Evolutionary conservation across 2,113 vertebrate species (phyloP).

Genomic region (Centropus bengalensis): DNA sequence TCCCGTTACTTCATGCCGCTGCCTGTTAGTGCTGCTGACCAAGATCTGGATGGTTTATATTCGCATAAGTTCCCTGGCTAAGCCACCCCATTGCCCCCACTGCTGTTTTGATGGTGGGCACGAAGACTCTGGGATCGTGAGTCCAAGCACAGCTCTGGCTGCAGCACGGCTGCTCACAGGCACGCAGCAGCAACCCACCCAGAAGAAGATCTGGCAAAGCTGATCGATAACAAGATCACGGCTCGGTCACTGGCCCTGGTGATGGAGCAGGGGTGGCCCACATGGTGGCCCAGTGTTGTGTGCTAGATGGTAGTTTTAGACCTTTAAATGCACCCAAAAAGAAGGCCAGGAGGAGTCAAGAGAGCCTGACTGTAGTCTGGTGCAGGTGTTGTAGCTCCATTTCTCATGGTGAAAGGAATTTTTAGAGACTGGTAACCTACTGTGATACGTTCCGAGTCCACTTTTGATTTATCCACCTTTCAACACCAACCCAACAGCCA

Average conservation of each 20-base stretch:
- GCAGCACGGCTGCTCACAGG: not conserved
- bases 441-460: not conserved
- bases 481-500: not conserved
- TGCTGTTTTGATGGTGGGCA: not conserved
- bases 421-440: not conserved
- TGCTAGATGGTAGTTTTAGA: not conserved
- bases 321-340: not conserved
- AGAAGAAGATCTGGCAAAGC: not conserved
- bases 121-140: fast-evolving
- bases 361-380: not conserved
- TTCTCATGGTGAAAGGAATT: not conserved
- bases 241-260: not conserved
- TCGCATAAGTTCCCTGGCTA: not conserved
- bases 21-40: not conserved
- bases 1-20: not conserved
- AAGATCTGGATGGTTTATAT: not conserved
- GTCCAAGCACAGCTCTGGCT: not conserved
- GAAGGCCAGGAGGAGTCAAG: not conserved
- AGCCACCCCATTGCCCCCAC: not conserved
- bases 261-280: not conserved
- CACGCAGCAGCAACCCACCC: not conserved
- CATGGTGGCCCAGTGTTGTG: not conserved
- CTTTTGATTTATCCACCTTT: not conserved
- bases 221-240: not conserved
- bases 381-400: not conserved